A percentile compares a stretch with the other conserved stretches of the same genome.
phyloP scores from a whole-genome alignment of 2,888 invertebrate genomes.

The Melinaea marsaeus region DNA sequence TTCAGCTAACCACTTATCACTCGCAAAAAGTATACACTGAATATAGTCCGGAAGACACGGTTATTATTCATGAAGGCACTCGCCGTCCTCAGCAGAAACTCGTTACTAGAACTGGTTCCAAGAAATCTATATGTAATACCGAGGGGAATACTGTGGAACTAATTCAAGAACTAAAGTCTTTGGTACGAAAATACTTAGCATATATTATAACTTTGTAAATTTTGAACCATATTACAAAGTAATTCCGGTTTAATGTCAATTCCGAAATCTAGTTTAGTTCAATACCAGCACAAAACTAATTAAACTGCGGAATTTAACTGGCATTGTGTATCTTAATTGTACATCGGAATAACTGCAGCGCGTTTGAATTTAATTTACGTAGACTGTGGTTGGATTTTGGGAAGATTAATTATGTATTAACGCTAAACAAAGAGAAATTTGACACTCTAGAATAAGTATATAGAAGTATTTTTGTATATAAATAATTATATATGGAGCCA shows the following conservation, averaged over 20 bases:
- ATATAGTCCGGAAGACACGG: constrained; percentile 23
- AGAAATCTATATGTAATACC: constrained; percentile 9
- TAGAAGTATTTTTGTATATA: too few relatives aligned
- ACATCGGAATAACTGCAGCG: neutral
- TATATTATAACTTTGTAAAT: neutral
- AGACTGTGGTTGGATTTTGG: neutral
- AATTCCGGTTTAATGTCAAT: too few relatives aligned
- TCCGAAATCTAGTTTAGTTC: too few relatives aligned
- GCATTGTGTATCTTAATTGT: constrained; percentile 14
- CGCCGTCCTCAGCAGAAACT: constrained; percentile 19
- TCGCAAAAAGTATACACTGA: constrained; percentile 12
- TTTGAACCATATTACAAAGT: too few relatives aligned
- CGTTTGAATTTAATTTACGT: constrained; percentile 7
- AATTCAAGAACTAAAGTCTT: constrained; percentile 3
- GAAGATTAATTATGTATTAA: too few relatives aligned
- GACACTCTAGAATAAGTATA: too few relatives aligned
- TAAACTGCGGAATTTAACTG: constrained; percentile 18
- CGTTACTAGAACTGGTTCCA: constrained; percentile 21
- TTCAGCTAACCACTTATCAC: neutral
- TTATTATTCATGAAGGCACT: constrained; percentile 27
- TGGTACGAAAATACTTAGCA: neutral
- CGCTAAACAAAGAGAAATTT: too few relatives aligned
- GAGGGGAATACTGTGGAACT: constrained; percentile 5
- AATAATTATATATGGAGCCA: too few relatives aligned
- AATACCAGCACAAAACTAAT: constrained; percentile 16